Evolutionary conservation across 2,888 invertebrate species (phyloP).

Genomic region (Dione juno): DNA sequence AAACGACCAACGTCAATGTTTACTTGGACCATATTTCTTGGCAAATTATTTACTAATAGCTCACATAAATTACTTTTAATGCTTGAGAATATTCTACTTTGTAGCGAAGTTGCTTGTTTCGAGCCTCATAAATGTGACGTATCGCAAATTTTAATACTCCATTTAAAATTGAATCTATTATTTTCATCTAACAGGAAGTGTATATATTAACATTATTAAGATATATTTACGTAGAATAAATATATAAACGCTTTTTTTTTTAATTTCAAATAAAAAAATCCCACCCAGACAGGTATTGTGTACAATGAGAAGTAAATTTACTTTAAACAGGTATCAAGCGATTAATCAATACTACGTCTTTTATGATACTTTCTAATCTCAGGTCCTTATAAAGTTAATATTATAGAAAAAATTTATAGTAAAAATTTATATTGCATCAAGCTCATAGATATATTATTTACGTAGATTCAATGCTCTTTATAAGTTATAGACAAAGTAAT

Average conservation of each 20-base stretch:
- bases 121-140: slow-evolving; percentile 7
- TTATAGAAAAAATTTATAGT: slow-evolving; percentile 22
- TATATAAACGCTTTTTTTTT: neutral
- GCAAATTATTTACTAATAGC: slow-evolving; percentile 38
- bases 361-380: slow-evolving; percentile 30
- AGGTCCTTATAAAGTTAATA: slow-evolving; percentile 28
- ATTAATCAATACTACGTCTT: slow-evolving; percentile 28
- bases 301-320: slow-evolving; percentile 8
- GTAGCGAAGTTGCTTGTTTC: slow-evolving; percentile 12
- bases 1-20: slow-evolving; percentile 34
- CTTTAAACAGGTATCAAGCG: slow-evolving; percentile 15
- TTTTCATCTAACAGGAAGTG: neutral
- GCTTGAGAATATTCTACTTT: slow-evolving; percentile 27
- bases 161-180: neutral
- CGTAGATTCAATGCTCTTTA: neutral
- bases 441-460: neutral
- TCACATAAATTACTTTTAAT: slow-evolving; percentile 29
- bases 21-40: slow-evolving; percentile 29
- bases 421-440: slow-evolving; percentile 23
- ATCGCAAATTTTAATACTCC: neutral
- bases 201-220: neutral
- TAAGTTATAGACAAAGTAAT: neutral
- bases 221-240: neutral
- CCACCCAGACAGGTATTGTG: slow-evolving; percentile 2
- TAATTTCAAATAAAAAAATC: neutral